A percentile compares a stretch with the other conserved stretches of the same genome.
These are phyloP conservation scores for Synaphobranchus kaupii DNA, from an alignment of 2,797 vertebrate species.

Conservation along the genomic window DNA sequence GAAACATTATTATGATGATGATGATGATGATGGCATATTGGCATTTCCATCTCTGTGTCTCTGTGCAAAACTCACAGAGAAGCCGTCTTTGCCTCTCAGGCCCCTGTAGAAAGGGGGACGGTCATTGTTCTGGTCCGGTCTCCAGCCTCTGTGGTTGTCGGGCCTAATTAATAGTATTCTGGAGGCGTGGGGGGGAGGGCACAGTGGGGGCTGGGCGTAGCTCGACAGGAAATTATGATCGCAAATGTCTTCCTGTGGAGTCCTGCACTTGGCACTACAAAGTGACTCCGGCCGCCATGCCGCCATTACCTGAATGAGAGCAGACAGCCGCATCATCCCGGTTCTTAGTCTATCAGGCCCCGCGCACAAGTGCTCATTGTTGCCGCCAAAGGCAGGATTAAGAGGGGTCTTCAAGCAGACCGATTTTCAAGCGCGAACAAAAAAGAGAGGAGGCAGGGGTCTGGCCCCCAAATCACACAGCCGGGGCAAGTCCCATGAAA, in stretches of 20 bases:
- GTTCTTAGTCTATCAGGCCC: constrained; percentile 93
- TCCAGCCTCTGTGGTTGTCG: constrained; percentile 97
- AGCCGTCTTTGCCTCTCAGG: constrained; percentile 79
- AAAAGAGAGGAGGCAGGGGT: constrained; percentile 91
- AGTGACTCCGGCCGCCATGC: constrained; percentile 84
- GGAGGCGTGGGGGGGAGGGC: constrained; percentile 70
- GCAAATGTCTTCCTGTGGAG: constrained; percentile 99
- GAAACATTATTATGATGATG: constrained; percentile 66
- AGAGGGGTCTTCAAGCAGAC: constrained; percentile 99
- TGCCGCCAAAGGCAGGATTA: constrained; percentile 98
- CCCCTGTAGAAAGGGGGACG: constrained; percentile 89
- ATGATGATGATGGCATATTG: constrained; percentile 56
- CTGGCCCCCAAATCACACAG: constrained; percentile 92
- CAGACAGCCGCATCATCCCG: constrained; percentile 99
- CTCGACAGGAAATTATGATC: constrained; percentile 99
- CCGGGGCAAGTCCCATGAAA: constrained; percentile 92
- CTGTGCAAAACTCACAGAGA: constrained; percentile 68
- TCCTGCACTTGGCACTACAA: constrained; percentile 95
- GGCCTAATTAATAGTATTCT: constrained; percentile 98
- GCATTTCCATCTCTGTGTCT: constrained; percentile 64
- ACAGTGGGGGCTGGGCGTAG: constrained; percentile 80
- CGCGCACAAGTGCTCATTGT: constrained; percentile 99
- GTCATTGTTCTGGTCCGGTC: constrained; percentile 96
- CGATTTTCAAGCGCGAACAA: constrained; percentile 99
- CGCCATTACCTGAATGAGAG: constrained; percentile 96